Evolutionary conservation across 2,888 invertebrate genomes (phyloP).

Genomic region (Perizoma affinitatum): DNA sequence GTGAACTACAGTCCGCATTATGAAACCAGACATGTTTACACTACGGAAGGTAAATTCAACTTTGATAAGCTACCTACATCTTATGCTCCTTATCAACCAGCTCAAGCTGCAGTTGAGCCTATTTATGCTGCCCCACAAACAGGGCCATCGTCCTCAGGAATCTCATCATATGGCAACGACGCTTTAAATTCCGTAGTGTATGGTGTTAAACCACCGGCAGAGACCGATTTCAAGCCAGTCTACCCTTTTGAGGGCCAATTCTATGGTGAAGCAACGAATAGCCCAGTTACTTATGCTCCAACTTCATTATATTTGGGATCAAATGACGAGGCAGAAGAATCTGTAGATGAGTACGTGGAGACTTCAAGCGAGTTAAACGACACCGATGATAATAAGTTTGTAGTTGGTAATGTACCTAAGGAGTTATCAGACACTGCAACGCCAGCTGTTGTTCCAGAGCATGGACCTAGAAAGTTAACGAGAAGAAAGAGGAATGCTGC

Average conservation of each 20-base stretch:
- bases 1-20: slow-evolving; percentile 69
- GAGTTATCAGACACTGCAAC: slow-evolving; percentile 81
- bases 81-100: slow-evolving; percentile 59
- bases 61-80: slow-evolving; percentile 61
- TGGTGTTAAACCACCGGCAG: slow-evolving; percentile 72
- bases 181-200: slow-evolving; percentile 71
- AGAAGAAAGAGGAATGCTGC: slow-evolving; percentile 48
- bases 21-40: slow-evolving; percentile 72
- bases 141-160: slow-evolving; percentile 58
- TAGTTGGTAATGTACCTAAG: slow-evolving; percentile 87
- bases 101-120: slow-evolving; percentile 68
- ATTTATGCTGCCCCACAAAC: slow-evolving; percentile 75
- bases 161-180: slow-evolving; percentile 68
- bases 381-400: slow-evolving; percentile 81
- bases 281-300: slow-evolving; percentile 69
- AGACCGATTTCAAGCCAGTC: slow-evolving; percentile 76
- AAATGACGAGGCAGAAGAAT: slow-evolving; percentile 68
- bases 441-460: slow-evolving; percentile 86
- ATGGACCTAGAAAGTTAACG: slow-evolving; percentile 84
- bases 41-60: slow-evolving; percentile 68
- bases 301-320: slow-evolving; percentile 79
- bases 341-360: slow-evolving; percentile 61
- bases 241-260: slow-evolving; percentile 76
- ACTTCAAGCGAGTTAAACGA: slow-evolving; percentile 51
- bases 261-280: slow-evolving; percentile 70